A percentile compares a stretch with the other conserved stretches of the same genome.
Conservation (phyloP, 2,113 vertebrate genomes). For the Raja brachyura region DNA sequence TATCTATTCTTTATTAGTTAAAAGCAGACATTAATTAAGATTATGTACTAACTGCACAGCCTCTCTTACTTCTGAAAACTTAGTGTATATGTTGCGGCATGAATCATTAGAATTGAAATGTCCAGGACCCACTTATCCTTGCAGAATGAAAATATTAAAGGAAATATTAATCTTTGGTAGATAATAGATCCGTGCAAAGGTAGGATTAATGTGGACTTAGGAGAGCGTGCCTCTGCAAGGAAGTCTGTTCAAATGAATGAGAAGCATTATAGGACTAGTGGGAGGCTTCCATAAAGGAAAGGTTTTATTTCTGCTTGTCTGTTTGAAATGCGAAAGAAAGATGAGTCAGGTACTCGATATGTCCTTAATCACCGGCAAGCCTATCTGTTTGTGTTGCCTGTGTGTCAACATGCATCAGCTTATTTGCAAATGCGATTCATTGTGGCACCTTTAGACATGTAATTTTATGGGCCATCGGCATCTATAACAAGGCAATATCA, state of each 20-base stretch:
- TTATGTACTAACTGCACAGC: not conserved
- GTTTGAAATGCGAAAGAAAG: slow-evolving; percentile 54
- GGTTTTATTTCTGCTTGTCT: slow-evolving; percentile 43
- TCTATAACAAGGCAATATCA: slow-evolving; percentile 26
- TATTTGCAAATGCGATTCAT: slow-evolving; percentile 53
- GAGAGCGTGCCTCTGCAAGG: not conserved
- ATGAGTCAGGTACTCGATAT: slow-evolving; percentile 51
- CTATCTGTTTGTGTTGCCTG: slow-evolving; percentile 47
- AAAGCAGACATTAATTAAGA: slow-evolving; percentile 1
- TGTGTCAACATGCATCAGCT: slow-evolving; percentile 52
- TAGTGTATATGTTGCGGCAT: not conserved
- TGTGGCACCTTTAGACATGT: slow-evolving; percentile 51
- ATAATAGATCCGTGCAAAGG: not conserved
- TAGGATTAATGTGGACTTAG: slow-evolving; percentile 14
- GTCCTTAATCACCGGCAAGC: slow-evolving; percentile 49
- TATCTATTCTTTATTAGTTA: not conserved
- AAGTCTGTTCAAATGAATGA: slow-evolving; percentile 2
- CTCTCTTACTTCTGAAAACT: not conserved
- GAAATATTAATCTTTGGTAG: not conserved
- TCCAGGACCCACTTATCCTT: slow-evolving; percentile 15
- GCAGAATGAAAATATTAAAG: slow-evolving; percentile 1
- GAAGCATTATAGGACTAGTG: not conserved
- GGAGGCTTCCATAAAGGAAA: slow-evolving; percentile 44
- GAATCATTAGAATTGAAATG: not conserved
- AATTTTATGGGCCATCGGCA: slow-evolving; percentile 48